Evolutionary conservation across 2,113 vertebrate species (phyloP).

Genomic region (Ageneiosus marmoratus): DNA sequence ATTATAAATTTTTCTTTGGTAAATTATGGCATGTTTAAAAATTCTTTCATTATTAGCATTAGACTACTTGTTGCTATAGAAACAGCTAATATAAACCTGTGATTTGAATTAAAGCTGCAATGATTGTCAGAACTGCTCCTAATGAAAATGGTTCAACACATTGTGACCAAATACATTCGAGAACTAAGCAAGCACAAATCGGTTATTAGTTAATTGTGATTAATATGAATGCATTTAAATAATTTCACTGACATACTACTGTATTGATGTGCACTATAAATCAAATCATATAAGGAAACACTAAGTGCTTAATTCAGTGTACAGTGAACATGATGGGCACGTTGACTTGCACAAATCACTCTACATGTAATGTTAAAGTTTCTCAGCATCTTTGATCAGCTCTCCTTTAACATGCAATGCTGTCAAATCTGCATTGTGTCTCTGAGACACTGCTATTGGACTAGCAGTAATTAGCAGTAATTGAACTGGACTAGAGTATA

Average conservation of each 20-base stretch:
- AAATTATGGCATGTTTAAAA: not conserved
- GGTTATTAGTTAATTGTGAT: not conserved
- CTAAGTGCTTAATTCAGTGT: not conserved
- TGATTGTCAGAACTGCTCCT: too few relatives aligned
- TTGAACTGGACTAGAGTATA: constrained; percentile 12
- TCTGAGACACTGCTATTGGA: not conserved
- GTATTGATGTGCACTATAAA: not conserved
- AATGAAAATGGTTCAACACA: too few relatives aligned
- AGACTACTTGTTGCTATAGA: not conserved
- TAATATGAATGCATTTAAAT: not conserved
- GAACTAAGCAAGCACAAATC: not conserved
- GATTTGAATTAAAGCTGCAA: not conserved
- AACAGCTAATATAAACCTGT: not conserved
- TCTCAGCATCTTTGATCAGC: not conserved
- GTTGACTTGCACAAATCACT: not conserved
- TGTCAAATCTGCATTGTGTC: not conserved
- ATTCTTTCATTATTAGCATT: not conserved
- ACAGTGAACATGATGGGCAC: not conserved
- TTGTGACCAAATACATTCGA: not conserved
- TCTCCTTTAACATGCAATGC: not conserved
- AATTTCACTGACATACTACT: not conserved
- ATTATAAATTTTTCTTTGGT: not conserved
- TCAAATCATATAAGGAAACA: not conserved
- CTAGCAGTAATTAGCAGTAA: not conserved
- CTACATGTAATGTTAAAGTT: not conserved